These are phyloP conservation scores for Macrophya annulata DNA, from an alignment of 2,888 invertebrate species.

Conservation along the genomic window DNA sequence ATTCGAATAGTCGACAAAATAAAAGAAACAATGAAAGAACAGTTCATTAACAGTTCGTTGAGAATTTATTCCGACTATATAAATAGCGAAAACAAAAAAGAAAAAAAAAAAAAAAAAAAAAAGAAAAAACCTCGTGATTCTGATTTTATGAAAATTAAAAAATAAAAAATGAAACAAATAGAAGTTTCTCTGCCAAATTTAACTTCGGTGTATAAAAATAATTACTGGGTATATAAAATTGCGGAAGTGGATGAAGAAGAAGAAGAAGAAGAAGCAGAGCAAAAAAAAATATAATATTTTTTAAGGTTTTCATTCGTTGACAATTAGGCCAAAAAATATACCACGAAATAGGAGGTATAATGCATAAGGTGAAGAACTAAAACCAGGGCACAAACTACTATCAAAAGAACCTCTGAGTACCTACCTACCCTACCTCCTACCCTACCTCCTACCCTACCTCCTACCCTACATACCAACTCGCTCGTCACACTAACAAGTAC, in stretches of 20 bases:
- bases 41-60: neutral
- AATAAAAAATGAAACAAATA: neutral
- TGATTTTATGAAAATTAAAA: neutral
- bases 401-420: neutral
- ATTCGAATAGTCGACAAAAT: too few species aligned
- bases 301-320: neutral
- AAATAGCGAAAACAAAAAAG: neutral
- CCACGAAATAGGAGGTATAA: neutral
- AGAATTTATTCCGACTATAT: too few species aligned
- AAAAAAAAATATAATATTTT: neutral
- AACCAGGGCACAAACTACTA: neutral
- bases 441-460: too few species aligned
- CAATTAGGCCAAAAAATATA: conserved; percentile 5
- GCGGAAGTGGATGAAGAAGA: too few species aligned
- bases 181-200: too few species aligned
- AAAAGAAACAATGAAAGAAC: neutral
- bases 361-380: neutral
- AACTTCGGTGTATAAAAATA: too few species aligned
- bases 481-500: conserved; percentile 31
- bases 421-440: too few species aligned
- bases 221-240: too few species aligned
- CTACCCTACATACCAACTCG: neutral
- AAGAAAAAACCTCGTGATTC: neutral
- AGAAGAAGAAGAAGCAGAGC: too few species aligned
- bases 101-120: neutral